Conservation (phyloP, 2,113 vertebrate species). For the Paralichthys olivaceus region DNA sequence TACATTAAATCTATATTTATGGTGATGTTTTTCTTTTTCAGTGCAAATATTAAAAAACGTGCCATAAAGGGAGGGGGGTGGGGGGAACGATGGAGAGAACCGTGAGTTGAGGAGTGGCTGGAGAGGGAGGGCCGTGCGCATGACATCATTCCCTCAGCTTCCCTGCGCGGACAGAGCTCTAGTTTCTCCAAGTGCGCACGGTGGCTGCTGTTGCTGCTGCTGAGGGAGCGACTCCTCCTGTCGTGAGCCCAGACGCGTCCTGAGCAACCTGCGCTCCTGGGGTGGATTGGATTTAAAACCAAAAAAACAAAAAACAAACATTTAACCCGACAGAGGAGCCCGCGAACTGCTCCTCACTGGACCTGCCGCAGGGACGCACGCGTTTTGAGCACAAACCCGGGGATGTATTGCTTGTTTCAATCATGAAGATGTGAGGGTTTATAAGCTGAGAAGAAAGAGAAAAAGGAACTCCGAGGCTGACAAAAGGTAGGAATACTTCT, state of each 20-base stretch:
- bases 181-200: constrained; percentile 79
- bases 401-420: constrained; percentile 74
- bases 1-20: neutral
- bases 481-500: constrained; percentile 65
- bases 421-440: constrained; percentile 81
- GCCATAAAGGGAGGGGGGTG: neutral
- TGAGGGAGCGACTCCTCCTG: constrained; percentile 79
- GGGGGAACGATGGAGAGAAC: constrained; percentile 44
- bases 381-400: constrained; percentile 43
- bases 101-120: constrained; percentile 61
- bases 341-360: constrained; percentile 59
- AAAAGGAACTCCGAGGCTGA: constrained; percentile 67
- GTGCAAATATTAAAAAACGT: constrained; percentile 1
- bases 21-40: neutral
- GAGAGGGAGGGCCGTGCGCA: constrained; percentile 78
- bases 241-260: constrained; percentile 71
- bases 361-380: constrained; percentile 74
- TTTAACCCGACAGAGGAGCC: constrained; percentile 49
- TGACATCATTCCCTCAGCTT: constrained; percentile 82
- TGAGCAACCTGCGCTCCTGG: constrained; percentile 73
- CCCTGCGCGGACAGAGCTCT: constrained; percentile 73
- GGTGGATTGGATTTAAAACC: constrained; percentile 63
- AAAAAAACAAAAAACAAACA: constrained; percentile 22
- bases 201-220: constrained; percentile 68
- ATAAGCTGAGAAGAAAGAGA: constrained; percentile 55